Evolutionary conservation across 2,888 invertebrate species (phyloP), one percentile per base, ranked within the genome.

Genomic region (Parnassius mnemosyne): DNA sequence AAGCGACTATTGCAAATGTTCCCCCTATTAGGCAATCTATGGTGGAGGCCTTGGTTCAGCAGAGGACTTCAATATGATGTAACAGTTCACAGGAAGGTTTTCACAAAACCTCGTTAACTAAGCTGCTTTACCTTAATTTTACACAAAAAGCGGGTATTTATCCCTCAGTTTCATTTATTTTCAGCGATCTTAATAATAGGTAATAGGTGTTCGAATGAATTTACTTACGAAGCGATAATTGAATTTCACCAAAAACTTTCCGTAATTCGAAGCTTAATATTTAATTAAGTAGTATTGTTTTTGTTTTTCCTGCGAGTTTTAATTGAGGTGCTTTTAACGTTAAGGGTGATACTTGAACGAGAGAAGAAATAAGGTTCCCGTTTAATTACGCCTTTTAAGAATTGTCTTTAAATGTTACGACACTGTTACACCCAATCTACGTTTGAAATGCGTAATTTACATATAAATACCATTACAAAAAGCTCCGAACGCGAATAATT

Each of bases 241-340:
- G 70, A 68, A 78, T 74, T 77, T 73, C 61, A 67, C 58, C 61
- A 60, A 67, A 73, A 82, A 76, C 68, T 73, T 75, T 65, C 68
- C 74, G 69, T 73, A 77, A 81, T 82, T 78, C 71, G 71, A 70
- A 76, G 73, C 74, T 77, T 68, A 68, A 70, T 69, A 68, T 71
- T 69, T 84, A 84, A 86, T 85, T 84, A 83, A 84, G 84, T 77
- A 79, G 79, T 81, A 83, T 83, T 80, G 78, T 78, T 86, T 81
- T 83, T 82, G 62, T 57, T 62, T 62, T 54, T 78, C 78, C 79
- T 82, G 78, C 79, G 80, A 81, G 81, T 83, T 80, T 83, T 80
- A 83, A 86, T 84, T 80, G 84, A 79, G 74, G 81, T 81, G 76
- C 83, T 82, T 80, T 77, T 75, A 80, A 78, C 74, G 72, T 69